A percentile compares a stretch with the other conserved stretches of the same genome.
Evolutionary conservation across 2,888 invertebrate genomes (phyloP).

Genomic region (Pardosa pseudoannulata): DNA sequence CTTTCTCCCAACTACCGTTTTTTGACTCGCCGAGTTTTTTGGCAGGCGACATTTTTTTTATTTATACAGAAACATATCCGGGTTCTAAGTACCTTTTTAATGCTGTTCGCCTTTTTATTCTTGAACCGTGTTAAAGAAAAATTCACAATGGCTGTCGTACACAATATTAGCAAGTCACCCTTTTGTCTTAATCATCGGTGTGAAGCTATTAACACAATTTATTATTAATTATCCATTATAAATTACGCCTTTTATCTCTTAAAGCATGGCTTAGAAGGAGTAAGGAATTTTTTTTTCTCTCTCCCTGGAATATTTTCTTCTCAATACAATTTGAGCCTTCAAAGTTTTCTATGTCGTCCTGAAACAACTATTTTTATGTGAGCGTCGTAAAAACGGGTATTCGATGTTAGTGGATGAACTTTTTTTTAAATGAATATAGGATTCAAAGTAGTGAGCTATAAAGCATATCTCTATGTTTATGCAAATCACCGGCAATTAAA

Average conservation of each 20-base stretch:
- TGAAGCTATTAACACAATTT: constrained; percentile 56
- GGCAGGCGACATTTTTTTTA: constrained; percentile 41
- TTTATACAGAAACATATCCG: constrained; percentile 47
- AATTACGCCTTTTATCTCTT: constrained; percentile 56
- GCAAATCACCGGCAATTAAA: constrained; percentile 7
- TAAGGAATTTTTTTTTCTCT: constrained; percentile 22
- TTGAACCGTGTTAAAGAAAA: constrained; percentile 24
- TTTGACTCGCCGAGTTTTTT: constrained; percentile 25
- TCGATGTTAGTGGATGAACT: constrained; percentile 26
- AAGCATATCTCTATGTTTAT: constrained; percentile 38
- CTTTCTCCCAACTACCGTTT: constrained; percentile 46
- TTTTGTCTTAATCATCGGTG: constrained; percentile 37
- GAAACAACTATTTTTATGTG: constrained; percentile 48
- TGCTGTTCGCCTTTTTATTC: constrained; percentile 33
- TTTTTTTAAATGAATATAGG: constrained; percentile 51
- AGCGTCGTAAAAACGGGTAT: constrained; percentile 33
- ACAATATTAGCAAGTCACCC: constrained; percentile 36
- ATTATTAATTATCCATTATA: constrained; percentile 71
- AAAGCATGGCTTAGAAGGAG: not conserved
- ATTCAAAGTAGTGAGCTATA: constrained; percentile 19
- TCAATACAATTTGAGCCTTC: constrained; percentile 26
- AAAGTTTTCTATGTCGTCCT: constrained; percentile 33
- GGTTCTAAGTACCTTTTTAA: constrained; percentile 62
- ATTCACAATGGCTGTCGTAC: constrained; percentile 23
- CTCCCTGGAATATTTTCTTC: constrained; percentile 34